Conservation (phyloP, 2,888 invertebrate species). For the Drosophila pseudotalamancana region DNA sequence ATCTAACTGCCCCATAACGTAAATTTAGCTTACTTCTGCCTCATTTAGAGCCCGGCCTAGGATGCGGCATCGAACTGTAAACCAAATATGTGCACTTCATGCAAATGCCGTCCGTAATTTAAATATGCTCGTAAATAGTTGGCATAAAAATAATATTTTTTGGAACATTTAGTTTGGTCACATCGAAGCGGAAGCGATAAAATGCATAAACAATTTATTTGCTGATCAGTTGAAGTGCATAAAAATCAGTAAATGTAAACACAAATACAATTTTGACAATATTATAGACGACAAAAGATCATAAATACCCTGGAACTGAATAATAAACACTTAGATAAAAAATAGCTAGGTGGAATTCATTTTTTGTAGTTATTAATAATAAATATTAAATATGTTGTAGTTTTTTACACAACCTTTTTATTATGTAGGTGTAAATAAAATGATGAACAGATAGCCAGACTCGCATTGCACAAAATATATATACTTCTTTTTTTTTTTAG, state of each 20-base stretch:
- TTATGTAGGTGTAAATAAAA: too few species aligned
- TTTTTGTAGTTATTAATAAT: too few species aligned
- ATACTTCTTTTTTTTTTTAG: too few species aligned
- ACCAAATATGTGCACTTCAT: slow-evolving; percentile 22
- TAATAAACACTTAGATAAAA: background rate
- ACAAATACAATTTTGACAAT: background rate
- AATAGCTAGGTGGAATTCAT: too few species aligned
- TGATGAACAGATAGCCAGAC: too few species aligned
- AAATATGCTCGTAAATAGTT: slow-evolving; percentile 45
- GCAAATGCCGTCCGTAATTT: slow-evolving; percentile 11
- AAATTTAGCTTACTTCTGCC: background rate
- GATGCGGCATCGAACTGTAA: background rate
- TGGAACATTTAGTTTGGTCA: slow-evolving; percentile 1
- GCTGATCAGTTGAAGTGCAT: slow-evolving; percentile 32
- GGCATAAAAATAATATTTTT: slow-evolving; percentile 8
- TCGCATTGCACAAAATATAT: too few species aligned
- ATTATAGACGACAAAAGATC: too few species aligned
- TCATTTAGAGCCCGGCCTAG: slow-evolving; percentile 12
- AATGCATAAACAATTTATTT: slow-evolving; percentile 50
- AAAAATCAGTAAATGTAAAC: slow-evolving; percentile 29
- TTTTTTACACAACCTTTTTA: too few species aligned
- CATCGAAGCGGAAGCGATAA: slow-evolving; percentile 48
- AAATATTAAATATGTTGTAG: too few species aligned
- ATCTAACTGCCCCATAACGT: background rate
- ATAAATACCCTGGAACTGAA: background rate